Evolutionary conservation across 2,797 vertebrate genomes (phyloP), one percentile per base, ranked within the genome.

Genomic region (Anableps anableps): DNA sequence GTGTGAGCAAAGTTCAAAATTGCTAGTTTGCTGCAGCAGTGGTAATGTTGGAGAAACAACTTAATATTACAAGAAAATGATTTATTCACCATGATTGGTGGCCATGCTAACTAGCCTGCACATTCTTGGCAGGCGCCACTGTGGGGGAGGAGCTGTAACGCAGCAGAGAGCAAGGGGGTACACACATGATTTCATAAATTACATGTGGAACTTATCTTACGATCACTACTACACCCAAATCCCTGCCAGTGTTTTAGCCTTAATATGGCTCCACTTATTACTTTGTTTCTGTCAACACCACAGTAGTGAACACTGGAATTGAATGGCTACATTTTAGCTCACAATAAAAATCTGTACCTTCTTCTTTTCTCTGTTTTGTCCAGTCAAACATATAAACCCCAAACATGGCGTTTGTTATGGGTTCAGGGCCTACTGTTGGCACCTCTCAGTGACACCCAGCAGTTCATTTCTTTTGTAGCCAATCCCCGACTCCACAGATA

Each of bases 401-500:
- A 58, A 76, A 81, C 77, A 45, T 45, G 29, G 66, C 11, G 2
- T 43, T 21, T 72, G 16, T 14, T 21, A 71, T 76, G 81, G 80
- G 79, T 75, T 77, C 73, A 71, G 83, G 82, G 60, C 81, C 77
- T 82, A 53, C 76, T 71, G 80, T 77, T 55, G 17, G 75, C 79
- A 76, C 41, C 77, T 2, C 75, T 85, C n/a, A 2, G 43, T 82
- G 79, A 91, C 83, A 86, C 78, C 81, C 79, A 88, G 89, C 85
- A 86, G 81, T 84, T 71, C 70, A n/a, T 81, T 91, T 85, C 81
- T 90, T 85, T 88, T 92, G 88, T 85, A 86, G 66, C 26, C 9
- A 8, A n/a, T 93, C 88, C n/a, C 87, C 88, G 75, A 79, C 76
- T 84, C 41, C 66, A 34, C 38, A 19, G 29, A 19, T 19, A 66